phyloP scores from a whole-genome alignment of 1,140 invertebrate species.

The Leptinotarsa lineolata region DNA sequence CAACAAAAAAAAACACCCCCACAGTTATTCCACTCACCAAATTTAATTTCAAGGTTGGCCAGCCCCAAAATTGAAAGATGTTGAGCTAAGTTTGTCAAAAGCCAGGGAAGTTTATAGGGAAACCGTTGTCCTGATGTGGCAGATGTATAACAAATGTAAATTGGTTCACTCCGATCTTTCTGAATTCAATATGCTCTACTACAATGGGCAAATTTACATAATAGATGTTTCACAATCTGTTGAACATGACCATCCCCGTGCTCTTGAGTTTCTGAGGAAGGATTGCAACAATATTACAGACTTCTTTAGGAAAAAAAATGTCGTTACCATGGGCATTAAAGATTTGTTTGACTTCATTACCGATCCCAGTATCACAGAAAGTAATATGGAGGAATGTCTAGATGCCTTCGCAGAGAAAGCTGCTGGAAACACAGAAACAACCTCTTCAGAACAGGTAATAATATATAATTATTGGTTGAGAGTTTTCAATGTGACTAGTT shows the following conservation, averaged over 20 bases:
- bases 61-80: constrained; percentile 84
- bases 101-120: constrained; percentile 84
- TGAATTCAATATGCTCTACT: constrained; percentile 93
- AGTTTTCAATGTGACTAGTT: too few species aligned
- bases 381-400: constrained; percentile 82
- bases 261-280: constrained; percentile 91
- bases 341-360: constrained; percentile 96
- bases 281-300: constrained; percentile 94
- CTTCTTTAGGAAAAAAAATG: constrained; percentile 89
- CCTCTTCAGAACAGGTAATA: constrained; percentile 67
- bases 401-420: constrained; percentile 72
- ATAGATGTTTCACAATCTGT: constrained; percentile 99
- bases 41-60: constrained; percentile 68
- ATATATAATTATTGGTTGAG: too few species aligned
- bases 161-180: constrained; percentile 97
- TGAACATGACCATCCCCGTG: constrained; percentile 95
- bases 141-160: constrained; percentile 88
- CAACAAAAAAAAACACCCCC: too few species aligned
- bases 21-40: too few species aligned
- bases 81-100: constrained; percentile 68
- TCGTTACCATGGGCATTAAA: constrained; percentile 87
- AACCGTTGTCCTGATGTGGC: constrained; percentile 88
- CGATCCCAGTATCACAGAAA: constrained; percentile 80
- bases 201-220: constrained; percentile 81
- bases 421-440: constrained; percentile 64